Evolutionary conservation across 1,140 invertebrate species (phyloP).

Genomic region (Rhopalosiphum padi): DNA sequence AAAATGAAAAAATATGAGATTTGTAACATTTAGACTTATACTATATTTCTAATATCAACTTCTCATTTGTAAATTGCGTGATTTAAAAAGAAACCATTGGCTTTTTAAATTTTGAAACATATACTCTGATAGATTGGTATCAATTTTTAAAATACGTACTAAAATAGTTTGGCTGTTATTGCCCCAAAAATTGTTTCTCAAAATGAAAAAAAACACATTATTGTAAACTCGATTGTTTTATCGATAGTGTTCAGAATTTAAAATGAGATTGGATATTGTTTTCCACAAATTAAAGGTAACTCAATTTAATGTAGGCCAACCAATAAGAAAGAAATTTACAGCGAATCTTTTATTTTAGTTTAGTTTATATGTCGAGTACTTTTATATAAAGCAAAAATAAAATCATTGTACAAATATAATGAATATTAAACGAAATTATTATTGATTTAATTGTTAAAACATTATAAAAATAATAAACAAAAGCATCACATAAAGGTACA

Average conservation of each 20-base stretch:
- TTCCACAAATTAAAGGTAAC: not conserved
- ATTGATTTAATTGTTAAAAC: too few relatives aligned
- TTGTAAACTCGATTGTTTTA: not conserved
- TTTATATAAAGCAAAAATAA: not conserved
- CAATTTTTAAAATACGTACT: not conserved
- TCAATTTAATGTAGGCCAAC: not conserved
- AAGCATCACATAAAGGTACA: too few relatives aligned
- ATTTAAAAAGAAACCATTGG: not conserved
- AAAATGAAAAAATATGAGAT: not conserved
- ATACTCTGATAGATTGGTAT: not conserved
- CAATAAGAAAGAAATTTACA: not conserved
- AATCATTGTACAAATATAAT: not conserved
- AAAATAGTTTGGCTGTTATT: not conserved
- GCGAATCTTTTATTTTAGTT: not conserved
- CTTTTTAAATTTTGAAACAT: not conserved
- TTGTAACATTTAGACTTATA: not conserved
- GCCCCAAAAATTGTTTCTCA: not conserved
- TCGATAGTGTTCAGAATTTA: not conserved
- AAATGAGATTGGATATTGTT: conserved; percentile 16
- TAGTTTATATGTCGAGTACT: not conserved
- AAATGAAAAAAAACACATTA: conserved; percentile 3
- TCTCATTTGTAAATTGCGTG: not conserved
- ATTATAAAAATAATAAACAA: too few relatives aligned
- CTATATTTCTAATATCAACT: not conserved
- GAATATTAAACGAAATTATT: not conserved